These are phyloP conservation scores for Chaetodon trifasciatus DNA, from an alignment of 2,797 vertebrate species.

Conservation along the genomic window DNA sequence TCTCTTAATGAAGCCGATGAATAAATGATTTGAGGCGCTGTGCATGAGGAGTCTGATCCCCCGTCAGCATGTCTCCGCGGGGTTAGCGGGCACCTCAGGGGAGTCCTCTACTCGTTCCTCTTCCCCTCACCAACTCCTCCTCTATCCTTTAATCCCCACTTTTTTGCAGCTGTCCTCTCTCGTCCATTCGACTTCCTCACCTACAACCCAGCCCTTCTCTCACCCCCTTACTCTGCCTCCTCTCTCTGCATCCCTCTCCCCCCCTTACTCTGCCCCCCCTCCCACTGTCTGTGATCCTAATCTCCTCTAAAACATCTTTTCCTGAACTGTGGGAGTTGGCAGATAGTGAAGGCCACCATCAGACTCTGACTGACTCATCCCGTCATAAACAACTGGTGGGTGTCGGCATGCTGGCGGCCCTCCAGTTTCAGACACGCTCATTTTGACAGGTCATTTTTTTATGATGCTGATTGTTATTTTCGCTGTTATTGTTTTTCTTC, in stretches of 20 bases:
- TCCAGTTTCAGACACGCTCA: slow-evolving; percentile 61
- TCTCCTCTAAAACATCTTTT: slow-evolving; percentile 73
- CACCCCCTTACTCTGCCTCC: slow-evolving; percentile 31
- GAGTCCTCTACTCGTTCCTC: slow-evolving; percentile 45
- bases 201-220: slow-evolving; percentile 11
- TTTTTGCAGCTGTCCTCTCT: slow-evolving; percentile 34
- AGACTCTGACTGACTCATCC: slow-evolving; percentile 70
- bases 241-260: slow-evolving; percentile 17
- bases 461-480: slow-evolving; percentile 76
- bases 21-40: slow-evolving; percentile 80
- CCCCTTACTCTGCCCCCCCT: slow-evolving; percentile 24
- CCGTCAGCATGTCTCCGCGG: slow-evolving; percentile 63
- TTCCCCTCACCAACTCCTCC: slow-evolving; percentile 16
- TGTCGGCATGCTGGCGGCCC: slow-evolving; percentile 60
- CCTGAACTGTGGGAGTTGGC: slow-evolving; percentile 64
- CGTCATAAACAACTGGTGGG: slow-evolving; percentile 77
- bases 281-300: slow-evolving; percentile 61
- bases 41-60: slow-evolving; percentile 72
- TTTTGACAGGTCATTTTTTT: slow-evolving; percentile 74
- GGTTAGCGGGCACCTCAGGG: slow-evolving; percentile 59
- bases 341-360: slow-evolving; percentile 71
- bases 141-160: slow-evolving; percentile 56
- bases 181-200: slow-evolving; percentile 41
- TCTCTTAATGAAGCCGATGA: slow-evolving; percentile 82
- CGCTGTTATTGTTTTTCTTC: slow-evolving; percentile 77